phyloP scores from a whole-genome alignment of 1,140 invertebrate genomes.

The Mycetomoellerius zeteki region DNA sequence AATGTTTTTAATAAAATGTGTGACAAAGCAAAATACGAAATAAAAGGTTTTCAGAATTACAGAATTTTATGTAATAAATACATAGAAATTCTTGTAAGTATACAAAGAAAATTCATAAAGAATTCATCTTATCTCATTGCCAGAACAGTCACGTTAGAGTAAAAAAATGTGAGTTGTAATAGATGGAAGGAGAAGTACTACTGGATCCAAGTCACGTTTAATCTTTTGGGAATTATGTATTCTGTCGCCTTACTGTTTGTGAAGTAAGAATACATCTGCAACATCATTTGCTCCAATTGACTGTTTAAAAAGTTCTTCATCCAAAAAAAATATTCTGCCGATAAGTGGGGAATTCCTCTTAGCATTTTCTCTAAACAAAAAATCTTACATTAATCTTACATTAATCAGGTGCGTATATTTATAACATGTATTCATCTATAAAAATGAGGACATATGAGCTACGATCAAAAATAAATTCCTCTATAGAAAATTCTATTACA shows the following conservation, averaged over 20 bases:
- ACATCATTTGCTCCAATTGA: background rate
- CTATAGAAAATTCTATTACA: too few relatives aligned
- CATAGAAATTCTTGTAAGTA: background rate
- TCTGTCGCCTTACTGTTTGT: background rate
- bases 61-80: background rate
- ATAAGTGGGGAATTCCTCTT: too few relatives aligned
- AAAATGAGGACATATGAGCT: too few relatives aligned
- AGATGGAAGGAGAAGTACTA: background rate
- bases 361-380: too few relatives aligned
- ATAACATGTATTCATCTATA: too few relatives aligned
- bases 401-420: too few relatives aligned
- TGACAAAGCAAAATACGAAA: background rate
- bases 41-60: background rate
- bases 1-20: background rate
- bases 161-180: conserved; percentile 10
- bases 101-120: background rate
- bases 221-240: conserved; percentile 30
- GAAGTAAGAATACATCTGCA: background rate
- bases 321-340: too few relatives aligned
- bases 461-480: too few relatives aligned
- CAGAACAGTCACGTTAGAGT: background rate
- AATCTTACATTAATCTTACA: too few relatives aligned
- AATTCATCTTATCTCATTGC: conserved; percentile 14
- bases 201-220: conserved; percentile 27
- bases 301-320: background rate